Evolutionary conservation across 2,888 invertebrate species (phyloP).

Genomic region (Nezara viridula): DNA sequence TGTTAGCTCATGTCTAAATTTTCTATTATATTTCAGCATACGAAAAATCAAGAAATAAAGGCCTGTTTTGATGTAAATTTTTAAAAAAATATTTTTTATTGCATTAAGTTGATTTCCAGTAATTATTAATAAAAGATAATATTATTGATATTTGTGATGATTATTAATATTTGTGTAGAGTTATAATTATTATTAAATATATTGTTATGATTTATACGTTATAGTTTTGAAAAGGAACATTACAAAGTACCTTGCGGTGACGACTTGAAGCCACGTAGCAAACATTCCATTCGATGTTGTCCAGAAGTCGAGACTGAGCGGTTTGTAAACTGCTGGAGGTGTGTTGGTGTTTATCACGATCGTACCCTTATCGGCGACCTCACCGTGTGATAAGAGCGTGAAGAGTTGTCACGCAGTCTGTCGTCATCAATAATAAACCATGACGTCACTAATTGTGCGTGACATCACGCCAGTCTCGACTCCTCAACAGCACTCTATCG

Average conservation of each 20-base stretch:
- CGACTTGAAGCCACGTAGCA: background rate
- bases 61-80: too few relatives aligned
- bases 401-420: background rate
- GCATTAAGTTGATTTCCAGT: too few relatives aligned
- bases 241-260: background rate
- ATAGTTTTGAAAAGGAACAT: background rate
- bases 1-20: too few relatives aligned
- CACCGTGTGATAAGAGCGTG: background rate
- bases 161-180: too few relatives aligned
- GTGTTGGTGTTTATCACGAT: background rate
- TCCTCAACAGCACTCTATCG: too few relatives aligned
- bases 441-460: slow-evolving; percentile 18
- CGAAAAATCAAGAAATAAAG: too few relatives aligned
- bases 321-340: background rate
- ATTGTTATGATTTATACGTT: background rate
- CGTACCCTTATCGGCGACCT: background rate
- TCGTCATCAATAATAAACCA: background rate
- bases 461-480: background rate
- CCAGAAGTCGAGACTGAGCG: background rate
- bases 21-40: too few relatives aligned
- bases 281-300: background rate
- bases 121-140: too few relatives aligned
- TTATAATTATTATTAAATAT: too few relatives aligned
- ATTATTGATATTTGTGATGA: too few relatives aligned
- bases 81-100: too few relatives aligned